Evolutionary conservation across 2,888 invertebrate genomes (phyloP), one percentile per base, ranked within the genome.

Genomic region (Drosophila merina): DNA sequence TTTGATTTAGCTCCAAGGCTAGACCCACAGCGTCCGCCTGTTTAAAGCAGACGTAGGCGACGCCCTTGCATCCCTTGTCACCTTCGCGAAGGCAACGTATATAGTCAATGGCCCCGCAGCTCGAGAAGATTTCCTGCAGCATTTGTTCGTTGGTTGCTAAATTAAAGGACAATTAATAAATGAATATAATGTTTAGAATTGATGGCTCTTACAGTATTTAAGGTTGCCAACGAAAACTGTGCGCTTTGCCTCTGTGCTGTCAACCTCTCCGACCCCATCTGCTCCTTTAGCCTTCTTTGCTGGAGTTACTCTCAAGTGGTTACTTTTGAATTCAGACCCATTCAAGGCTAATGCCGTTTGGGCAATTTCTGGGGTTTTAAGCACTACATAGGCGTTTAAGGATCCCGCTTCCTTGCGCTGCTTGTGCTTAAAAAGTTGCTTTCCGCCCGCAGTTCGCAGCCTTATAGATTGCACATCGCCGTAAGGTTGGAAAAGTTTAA

Each of bases 71-170:
- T 3, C 92, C 92, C 42, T 89, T 88, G 0, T 86, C 84, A 1
- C 88, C 89, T 9, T 80, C 79, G 26, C 88, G 85, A 2, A 92
- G 49, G 36, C 89, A 90, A 2, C 92, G 88, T 10, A 92, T 86
- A 58, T 91, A 92, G 26, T 92, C 90, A 20, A 92, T 88, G 57
- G 91, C 89, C 0, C 92, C 92, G 56, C 92, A 91, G 57, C 85
- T 90, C 2, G 88, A 89, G 62, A 92, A 92, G 42, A 91, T 89
- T 51, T 91, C 89, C 12, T 88, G 87, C 6, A 92, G 66, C 12
- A 89, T 86, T 14, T 91, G 87, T 56, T 92, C 92, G 20, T 79
- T 90, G 4, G 90, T 89, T 50, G 89, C 92, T 91, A 4, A 82
- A 74, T 4, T 0, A 9, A 9, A 2, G 47, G 20, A 1, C 20